A percentile compares a stretch with the other conserved stretches of the same genome.
Conservation (phyloP, 2,888 invertebrate genomes). For the Mylabris sibirica region DNA sequence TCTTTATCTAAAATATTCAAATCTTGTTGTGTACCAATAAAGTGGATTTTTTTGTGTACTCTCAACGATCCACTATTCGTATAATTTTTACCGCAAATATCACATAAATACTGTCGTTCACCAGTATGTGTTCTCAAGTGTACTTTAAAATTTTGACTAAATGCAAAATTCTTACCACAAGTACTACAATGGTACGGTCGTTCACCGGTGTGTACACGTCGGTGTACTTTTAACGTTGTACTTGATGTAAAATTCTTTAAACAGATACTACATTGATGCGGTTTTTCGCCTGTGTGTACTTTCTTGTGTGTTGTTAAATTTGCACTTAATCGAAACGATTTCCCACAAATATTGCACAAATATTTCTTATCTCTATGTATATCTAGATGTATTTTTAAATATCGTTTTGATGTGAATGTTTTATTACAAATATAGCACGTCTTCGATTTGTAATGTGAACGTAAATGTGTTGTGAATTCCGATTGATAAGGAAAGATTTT, state of each 20-base stretch:
- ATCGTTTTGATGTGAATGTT: conserved; percentile 1
- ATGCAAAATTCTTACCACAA: neutral
- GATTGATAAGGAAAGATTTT: neutral
- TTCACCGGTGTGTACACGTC: neutral
- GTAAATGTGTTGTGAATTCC: neutral
- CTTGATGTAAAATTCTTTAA: neutral
- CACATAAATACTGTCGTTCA: neutral
- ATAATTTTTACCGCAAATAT: neutral
- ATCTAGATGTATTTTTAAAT: neutral
- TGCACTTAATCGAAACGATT: conserved; percentile 3
- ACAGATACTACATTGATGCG: neutral
- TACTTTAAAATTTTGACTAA: neutral
- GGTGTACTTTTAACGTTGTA: neutral
- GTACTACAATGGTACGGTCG: neutral
- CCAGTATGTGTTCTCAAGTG: neutral
- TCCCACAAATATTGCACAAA: neutral
- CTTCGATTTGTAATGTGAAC: conserved; percentile 1
- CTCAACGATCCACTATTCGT: neutral
- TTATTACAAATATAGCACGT: neutral
- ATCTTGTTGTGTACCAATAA: neutral
- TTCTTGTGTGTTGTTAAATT: neutral
- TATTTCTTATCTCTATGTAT: neutral
- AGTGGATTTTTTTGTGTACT: neutral
- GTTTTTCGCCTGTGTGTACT: neutral
- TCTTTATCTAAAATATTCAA: neutral